A percentile compares a stretch with the other conserved stretches of the same genome.
Evolutionary conservation across 2,113 vertebrate species (phyloP).

Genomic region (Emydura subglobosa): DNA sequence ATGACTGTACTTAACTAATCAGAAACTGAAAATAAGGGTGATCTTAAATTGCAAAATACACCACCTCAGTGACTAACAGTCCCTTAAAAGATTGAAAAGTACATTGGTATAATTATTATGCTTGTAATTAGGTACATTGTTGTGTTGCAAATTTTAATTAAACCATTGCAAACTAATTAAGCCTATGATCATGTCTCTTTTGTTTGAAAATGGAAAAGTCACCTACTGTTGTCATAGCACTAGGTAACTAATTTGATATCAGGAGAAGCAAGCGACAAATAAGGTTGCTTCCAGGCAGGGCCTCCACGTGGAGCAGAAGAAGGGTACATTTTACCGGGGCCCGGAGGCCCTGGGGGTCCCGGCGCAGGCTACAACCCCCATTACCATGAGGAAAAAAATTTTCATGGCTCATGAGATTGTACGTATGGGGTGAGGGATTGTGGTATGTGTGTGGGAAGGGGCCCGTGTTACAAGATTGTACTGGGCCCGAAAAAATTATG

Average conservation of each 20-base stretch:
- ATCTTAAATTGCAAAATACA: conserved; percentile 73
- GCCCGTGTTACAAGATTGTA: no score
- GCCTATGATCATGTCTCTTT: conserved; percentile 63
- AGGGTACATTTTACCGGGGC: no score
- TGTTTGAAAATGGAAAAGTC: conserved; percentile 68
- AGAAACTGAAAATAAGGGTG: conserved; percentile 77
- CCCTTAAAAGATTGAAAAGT: conserved; percentile 69
- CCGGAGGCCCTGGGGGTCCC: no score
- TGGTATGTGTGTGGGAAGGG: no score
- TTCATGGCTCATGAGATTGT: no score
- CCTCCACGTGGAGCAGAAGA: no score
- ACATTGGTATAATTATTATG: conserved; percentile 69
- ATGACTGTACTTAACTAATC: conserved; percentile 71
- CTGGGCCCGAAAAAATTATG: no score
- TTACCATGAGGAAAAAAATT: no score
- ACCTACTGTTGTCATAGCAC: conserved; percentile 43
- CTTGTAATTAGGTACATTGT: conserved; percentile 71
- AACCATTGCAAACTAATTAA: conserved; percentile 77
- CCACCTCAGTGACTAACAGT: conserved; percentile 64
- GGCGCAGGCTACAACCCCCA: no score
- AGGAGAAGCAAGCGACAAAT: neutral
- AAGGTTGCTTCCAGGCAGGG: neutral
- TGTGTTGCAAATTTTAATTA: conserved; percentile 77
- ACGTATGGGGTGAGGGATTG: no score
- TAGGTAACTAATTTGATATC: conserved; percentile 33